Conservation (phyloP, 2,113 vertebrate species). For the Megatriorchis doriae region DNA sequence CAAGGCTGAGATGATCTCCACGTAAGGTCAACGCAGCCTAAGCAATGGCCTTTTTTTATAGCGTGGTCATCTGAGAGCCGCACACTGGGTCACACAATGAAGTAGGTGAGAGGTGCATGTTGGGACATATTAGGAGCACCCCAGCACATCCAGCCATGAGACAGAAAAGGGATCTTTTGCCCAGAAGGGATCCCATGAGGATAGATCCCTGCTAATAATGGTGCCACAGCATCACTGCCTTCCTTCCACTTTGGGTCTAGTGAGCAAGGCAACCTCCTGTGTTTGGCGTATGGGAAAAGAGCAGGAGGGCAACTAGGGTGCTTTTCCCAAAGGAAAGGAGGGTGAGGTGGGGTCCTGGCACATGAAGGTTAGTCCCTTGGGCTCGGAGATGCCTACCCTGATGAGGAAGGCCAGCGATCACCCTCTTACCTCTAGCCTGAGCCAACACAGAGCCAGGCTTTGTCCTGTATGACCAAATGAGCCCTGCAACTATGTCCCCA, state of each 20-base stretch:
- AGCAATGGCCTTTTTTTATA: background rate
- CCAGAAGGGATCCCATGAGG: background rate
- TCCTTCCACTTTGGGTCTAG: background rate
- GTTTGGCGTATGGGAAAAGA: background rate
- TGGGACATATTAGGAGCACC: background rate
- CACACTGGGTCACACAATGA: background rate
- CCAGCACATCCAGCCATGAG: background rate
- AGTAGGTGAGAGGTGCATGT: background rate
- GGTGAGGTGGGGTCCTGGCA: background rate
- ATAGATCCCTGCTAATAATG: background rate
- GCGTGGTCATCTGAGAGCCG: fast-evolving
- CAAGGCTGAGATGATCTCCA: background rate
- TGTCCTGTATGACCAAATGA: background rate
- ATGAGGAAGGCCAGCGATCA: background rate
- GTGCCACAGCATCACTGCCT: background rate
- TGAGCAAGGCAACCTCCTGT: background rate
- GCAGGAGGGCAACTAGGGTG: background rate
- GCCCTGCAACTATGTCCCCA: background rate
- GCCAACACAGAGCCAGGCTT: background rate
- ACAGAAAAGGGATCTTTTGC: background rate
- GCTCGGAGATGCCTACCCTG: background rate
- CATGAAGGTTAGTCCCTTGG: background rate
- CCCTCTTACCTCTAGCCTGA: background rate
- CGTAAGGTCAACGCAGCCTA: background rate
- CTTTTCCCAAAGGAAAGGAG: background rate